These are phyloP conservation scores for Cotesia vestalis DNA, from an alignment of 1,140 invertebrate genomes.

Conservation along the genomic window DNA sequence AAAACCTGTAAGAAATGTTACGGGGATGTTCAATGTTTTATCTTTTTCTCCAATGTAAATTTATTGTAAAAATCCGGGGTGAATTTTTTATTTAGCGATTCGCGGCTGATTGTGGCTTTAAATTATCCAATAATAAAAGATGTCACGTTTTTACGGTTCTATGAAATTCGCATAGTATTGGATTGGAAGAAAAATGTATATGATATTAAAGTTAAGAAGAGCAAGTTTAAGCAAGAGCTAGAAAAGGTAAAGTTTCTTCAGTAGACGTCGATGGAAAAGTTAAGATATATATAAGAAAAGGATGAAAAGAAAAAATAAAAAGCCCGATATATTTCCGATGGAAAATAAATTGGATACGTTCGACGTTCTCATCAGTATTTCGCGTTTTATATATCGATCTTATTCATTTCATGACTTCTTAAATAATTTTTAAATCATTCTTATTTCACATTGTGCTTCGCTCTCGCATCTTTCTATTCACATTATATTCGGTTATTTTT, in stretches of 20 bases:
- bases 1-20: neutral
- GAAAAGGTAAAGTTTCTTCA: too few relatives aligned
- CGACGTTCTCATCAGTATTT: conserved; percentile 6
- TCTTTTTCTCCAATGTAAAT: neutral
- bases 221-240: neutral
- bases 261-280: too few relatives aligned
- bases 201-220: conserved; percentile 10
- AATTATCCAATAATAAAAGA: conserved; percentile 13
- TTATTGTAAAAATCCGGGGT: neutral
- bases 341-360: conserved; percentile 15
- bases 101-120: conserved; percentile 1
- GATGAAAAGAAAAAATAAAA: neutral
- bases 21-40: neutral
- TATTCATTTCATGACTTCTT: too few relatives aligned
- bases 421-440: too few relatives aligned
- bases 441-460: too few relatives aligned
- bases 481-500: too few relatives aligned
- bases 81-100: conserved; percentile 12
- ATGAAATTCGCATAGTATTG: conserved; percentile 15
- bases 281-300: too few relatives aligned
- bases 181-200: conserved; percentile 18
- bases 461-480: too few relatives aligned
- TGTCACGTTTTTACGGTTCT: conserved; percentile 8
- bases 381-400: too few relatives aligned
- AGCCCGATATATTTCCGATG: neutral